phyloP scores from a whole-genome alignment of 2,888 invertebrate genomes.

The Coenonympha glycerion region DNA sequence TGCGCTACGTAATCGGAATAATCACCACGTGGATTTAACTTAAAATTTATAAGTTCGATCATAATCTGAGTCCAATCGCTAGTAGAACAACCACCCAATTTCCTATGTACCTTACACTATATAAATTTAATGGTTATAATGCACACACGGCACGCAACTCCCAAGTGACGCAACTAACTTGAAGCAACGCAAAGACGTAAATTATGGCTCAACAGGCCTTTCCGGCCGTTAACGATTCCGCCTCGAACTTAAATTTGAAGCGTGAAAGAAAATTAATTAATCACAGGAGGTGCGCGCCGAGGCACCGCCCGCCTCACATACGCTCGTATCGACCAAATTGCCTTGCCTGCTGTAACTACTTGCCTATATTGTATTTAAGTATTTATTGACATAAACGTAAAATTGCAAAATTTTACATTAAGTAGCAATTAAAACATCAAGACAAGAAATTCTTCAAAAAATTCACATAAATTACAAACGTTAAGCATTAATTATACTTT shows the following conservation, averaged over 20 bases:
- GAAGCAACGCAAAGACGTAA: conserved; percentile 63
- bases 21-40: conserved; percentile 7
- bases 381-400: no score
- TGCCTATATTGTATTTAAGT: neutral
- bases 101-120: conserved; percentile 59
- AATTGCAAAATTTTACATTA: no score
- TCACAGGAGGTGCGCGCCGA: conserved; percentile 50
- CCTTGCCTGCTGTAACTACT: neutral
- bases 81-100: conserved; percentile 66
- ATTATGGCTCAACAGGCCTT: conserved; percentile 70
- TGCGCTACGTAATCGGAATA: neutral
- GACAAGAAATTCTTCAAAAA: no score
- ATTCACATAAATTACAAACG: no score
- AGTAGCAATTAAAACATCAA: no score
- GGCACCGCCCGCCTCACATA: conserved; percentile 9
- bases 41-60: conserved; percentile 41
- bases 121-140: conserved; percentile 68
- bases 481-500: no score
- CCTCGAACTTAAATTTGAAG: conserved; percentile 61
- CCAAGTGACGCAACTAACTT: conserved; percentile 62
- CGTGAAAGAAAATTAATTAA: conserved; percentile 73
- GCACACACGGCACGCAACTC: conserved; percentile 63
- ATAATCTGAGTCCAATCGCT: conserved; percentile 57
- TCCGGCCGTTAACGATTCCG: conserved; percentile 68
- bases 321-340: conserved; percentile 9